Evolutionary conservation across 1,140 invertebrate species (phyloP).

Genomic region (Pinna nobilis): DNA sequence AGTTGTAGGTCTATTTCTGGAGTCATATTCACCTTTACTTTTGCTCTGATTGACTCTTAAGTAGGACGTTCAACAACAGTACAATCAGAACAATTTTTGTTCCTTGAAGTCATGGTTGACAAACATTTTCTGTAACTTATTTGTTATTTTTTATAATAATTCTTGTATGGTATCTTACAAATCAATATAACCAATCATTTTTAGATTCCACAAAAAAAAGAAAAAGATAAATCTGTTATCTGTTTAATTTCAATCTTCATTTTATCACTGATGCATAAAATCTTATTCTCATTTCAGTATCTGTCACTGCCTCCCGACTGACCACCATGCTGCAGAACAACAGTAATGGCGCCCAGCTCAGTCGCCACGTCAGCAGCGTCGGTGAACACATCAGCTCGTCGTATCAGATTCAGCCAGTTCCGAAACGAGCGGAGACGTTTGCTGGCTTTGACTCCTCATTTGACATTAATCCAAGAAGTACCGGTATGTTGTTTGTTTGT

Average conservation of each 20-base stretch:
- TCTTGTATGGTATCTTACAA: no score
- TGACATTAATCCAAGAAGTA: conserved; percentile 60
- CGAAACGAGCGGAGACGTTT: conserved; percentile 94
- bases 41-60: no score
- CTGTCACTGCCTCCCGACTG: conserved; percentile 80
- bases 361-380: conserved; percentile 91
- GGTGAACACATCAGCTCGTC: conserved; percentile 90
- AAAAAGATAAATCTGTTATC: neutral
- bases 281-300: conserved; percentile 32
- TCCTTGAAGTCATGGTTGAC: no score
- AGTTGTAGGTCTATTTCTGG: no score
- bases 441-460: conserved; percentile 86
- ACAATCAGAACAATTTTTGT: no score
- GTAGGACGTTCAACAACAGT: no score
- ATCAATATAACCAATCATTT: no score
- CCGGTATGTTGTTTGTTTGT: conserved; percentile 32
- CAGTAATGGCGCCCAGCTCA: conserved; percentile 84
- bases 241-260: neutral
- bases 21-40: no score
- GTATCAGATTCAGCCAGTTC: conserved; percentile 88
- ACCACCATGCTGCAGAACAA: conserved; percentile 78
- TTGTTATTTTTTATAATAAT: no score
- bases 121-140: no score
- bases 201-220: no score
- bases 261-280: neutral